Evolutionary conservation across 2,113 vertebrate genomes (phyloP).

Genomic region (Dromiciops gliroides): DNA sequence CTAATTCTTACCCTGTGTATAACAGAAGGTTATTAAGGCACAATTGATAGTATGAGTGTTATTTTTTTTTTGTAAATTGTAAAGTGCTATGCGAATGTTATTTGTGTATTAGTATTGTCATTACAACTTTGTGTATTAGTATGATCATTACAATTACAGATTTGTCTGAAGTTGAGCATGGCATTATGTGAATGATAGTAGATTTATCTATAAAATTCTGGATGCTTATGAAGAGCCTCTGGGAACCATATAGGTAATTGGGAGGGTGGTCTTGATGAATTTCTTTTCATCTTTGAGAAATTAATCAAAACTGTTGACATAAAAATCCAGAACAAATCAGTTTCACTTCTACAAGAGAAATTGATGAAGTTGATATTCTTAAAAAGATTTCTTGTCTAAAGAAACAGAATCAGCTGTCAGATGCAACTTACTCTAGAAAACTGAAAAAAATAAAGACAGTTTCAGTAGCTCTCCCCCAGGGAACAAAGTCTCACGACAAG

Average conservation of each 20-base stretch:
- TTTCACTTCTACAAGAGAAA: conserved; percentile 49
- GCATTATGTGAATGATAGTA: conserved; percentile 58
- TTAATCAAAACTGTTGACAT: conserved; percentile 39
- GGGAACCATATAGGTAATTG: conserved; percentile 47
- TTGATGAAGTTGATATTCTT: conserved; percentile 66
- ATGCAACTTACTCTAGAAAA: conserved; percentile 58
- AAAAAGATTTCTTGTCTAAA: conserved; percentile 70
- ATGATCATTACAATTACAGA: neutral
- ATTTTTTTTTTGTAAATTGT: neutral
- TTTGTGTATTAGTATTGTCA: neutral
- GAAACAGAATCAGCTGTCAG: conserved; percentile 63
- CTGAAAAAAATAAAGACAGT: conserved; percentile 53
- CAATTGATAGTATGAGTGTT: neutral
- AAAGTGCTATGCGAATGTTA: neutral
- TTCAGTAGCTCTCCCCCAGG: conserved; percentile 36
- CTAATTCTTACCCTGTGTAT: neutral
- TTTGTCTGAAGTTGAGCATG: conserved; percentile 27
- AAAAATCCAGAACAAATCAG: neutral
- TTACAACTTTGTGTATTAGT: neutral
- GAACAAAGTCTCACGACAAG: conserved; percentile 39
- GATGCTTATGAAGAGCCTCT: conserved; percentile 57
- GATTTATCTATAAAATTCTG: conserved; percentile 62
- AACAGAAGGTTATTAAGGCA: neutral
- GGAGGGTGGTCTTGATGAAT: conserved; percentile 43
- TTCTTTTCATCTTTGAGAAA: conserved; percentile 46